phyloP scores from a whole-genome alignment of 2,888 invertebrate species.

The Philonicus albiceps region DNA sequence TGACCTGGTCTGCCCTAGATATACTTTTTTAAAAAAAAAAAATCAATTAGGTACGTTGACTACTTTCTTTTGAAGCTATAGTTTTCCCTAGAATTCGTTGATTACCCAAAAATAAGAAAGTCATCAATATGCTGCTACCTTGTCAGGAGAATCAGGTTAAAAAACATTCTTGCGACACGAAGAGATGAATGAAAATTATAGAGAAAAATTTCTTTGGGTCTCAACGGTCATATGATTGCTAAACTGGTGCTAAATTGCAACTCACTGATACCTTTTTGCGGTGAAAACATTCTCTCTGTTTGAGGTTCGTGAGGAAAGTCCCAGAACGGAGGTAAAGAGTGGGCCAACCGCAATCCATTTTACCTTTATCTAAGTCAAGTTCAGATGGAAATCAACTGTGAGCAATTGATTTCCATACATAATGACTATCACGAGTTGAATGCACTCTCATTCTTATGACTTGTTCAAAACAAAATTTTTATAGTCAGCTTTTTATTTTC shows the following conservation, averaged over 20 bases:
- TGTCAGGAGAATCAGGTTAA: background rate
- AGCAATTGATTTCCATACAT: background rate
- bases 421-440: background rate
- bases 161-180: background rate
- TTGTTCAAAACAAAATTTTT: background rate
- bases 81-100: background rate
- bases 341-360: background rate
- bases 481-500: background rate
- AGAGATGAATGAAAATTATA: background rate
- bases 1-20: background rate
- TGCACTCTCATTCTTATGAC: background rate
- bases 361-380: slow-evolving; percentile 18
- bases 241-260: background rate
- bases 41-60: background rate
- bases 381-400: background rate
- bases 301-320: background rate
- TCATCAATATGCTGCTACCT: background rate
- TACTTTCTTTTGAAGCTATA: background rate
- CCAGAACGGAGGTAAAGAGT: background rate
- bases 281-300: background rate
- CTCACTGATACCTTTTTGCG: background rate
- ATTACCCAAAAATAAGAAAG: background rate
- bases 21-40: background rate
- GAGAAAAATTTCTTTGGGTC: background rate
- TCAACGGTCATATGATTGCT: background rate